Conservation (phyloP, 2,113 vertebrate genomes). For the Calidris pugnax region DNA sequence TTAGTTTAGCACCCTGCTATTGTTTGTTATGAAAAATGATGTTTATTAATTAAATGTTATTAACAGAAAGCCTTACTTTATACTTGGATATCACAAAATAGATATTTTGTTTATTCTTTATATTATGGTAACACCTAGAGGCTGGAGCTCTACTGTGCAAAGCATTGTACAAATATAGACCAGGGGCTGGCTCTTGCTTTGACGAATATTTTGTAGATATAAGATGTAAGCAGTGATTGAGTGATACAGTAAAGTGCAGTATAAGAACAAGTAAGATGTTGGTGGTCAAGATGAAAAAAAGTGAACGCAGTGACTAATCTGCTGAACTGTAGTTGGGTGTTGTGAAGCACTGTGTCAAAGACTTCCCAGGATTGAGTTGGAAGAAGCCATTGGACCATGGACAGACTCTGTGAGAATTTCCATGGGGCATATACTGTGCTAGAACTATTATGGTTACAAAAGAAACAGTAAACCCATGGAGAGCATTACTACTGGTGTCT, state of each 20-base stretch:
- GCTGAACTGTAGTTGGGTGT: not conserved
- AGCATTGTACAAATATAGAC: not conserved
- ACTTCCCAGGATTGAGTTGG: not conserved
- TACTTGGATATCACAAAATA: not conserved
- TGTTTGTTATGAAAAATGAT: not conserved
- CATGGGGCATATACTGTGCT: rapidly evolving
- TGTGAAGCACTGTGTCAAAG: not conserved
- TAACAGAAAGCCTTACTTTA: not conserved
- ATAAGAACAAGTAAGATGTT: not conserved
- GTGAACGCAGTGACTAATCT: not conserved
- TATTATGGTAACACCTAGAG: slow-evolving; percentile 62
- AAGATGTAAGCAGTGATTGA: not conserved
- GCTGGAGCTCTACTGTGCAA: not conserved
- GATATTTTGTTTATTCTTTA: slow-evolving; percentile 36
- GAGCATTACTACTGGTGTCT: not conserved
- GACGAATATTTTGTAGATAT: not conserved
- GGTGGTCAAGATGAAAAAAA: not conserved
- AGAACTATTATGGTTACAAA: not conserved
- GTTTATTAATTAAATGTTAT: not conserved
- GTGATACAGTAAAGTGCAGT: not conserved
- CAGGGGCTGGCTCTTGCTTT: not conserved
- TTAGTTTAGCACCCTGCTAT: not conserved
- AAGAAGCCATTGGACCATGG: not conserved
- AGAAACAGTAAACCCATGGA: not conserved
- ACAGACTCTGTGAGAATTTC: not conserved